Evolutionary conservation across 2,113 vertebrate species (phyloP).

Genomic region (Neogale vison): DNA sequence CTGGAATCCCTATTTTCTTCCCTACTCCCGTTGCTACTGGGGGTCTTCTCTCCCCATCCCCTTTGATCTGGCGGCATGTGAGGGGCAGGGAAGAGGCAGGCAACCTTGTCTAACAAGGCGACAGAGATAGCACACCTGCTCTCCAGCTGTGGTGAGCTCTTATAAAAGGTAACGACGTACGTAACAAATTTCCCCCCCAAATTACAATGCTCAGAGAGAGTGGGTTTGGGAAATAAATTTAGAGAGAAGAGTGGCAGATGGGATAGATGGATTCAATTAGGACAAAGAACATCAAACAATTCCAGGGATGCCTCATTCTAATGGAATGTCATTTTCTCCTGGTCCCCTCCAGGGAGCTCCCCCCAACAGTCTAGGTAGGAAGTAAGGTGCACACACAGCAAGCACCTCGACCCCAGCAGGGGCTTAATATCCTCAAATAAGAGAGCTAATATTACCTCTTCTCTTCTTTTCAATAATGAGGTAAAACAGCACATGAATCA

Average conservation of each 20-base stretch:
- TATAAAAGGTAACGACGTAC: constrained; percentile 48
- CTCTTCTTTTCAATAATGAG: background rate
- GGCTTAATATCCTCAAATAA: constrained; percentile 27
- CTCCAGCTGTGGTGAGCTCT: constrained; percentile 52
- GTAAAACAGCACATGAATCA: constrained; percentile 1
- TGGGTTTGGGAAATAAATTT: constrained; percentile 58
- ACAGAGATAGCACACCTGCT: constrained; percentile 41
- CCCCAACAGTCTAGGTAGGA: background rate
- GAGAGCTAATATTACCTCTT: constrained; percentile 3
- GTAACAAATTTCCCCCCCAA: constrained; percentile 31
- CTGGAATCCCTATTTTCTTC: constrained; percentile 33
- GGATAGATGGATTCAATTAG: constrained; percentile 70
- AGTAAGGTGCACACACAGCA: background rate
- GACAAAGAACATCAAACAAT: constrained; percentile 67
- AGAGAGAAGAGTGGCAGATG: constrained; percentile 61
- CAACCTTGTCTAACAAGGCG: constrained; percentile 33
- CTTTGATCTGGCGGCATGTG: background rate
- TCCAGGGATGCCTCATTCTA: constrained; percentile 51
- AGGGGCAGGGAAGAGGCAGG: constrained; percentile 4
- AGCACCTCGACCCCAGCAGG: background rate
- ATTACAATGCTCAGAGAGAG: constrained; percentile 51
- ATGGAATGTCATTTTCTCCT: constrained; percentile 50
- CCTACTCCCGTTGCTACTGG: background rate
- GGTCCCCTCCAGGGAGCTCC: constrained; percentile 39
- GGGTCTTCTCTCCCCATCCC: background rate